Evolutionary conservation across 2,888 invertebrate species (phyloP), one percentile per base, ranked within the genome.

Genomic region (Nipponacmea schrenckii): DNA sequence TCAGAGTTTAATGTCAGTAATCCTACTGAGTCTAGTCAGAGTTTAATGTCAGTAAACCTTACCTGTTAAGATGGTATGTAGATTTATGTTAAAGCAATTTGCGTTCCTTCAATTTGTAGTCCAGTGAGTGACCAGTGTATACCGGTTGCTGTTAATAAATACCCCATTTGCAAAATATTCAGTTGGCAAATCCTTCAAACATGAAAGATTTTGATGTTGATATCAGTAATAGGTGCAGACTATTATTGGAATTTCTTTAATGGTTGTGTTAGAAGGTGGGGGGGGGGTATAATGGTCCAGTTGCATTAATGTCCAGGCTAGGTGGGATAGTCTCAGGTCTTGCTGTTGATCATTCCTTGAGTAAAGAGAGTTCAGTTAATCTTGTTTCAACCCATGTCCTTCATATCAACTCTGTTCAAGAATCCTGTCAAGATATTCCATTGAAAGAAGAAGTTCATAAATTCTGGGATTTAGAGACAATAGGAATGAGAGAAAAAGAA

Each of bases 221-320:
- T 50, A 14, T 50, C 17, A 12, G n/a, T 50, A 14, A 50, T 50
- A 50, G 50, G 50, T 50, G 50, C 50, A 50, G 50, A 50, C 20
- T 50, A 50, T 50, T 50, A 50, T 50, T 50, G 50, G 50, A 50
- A 50, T 50, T 50, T 50, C 50, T 50, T 50, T 14, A 50, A 50
- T 50, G 50, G 50, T n/a, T 17, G 5, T 20, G 5, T 50, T 50
- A 50, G 50, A 15, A 17, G 50, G n/a, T n/a, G n/a, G n/a, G n/a
- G 50, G 50, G 50, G 15, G 50, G 1, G 50, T 5, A 12, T 50
- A 5, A 5, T n/a, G 20, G 50, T 50, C 50, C 50, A 3, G 50
- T 50, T 50, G 50, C 50, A 17, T 20, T n/a, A 50, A 14, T 50
- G n/a, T 50, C 17, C n/a, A 50, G n/a, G n/a, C 20, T 50, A 50